Conservation (phyloP, 2,113 vertebrate species). For the Xyrauchen texanus region DNA sequence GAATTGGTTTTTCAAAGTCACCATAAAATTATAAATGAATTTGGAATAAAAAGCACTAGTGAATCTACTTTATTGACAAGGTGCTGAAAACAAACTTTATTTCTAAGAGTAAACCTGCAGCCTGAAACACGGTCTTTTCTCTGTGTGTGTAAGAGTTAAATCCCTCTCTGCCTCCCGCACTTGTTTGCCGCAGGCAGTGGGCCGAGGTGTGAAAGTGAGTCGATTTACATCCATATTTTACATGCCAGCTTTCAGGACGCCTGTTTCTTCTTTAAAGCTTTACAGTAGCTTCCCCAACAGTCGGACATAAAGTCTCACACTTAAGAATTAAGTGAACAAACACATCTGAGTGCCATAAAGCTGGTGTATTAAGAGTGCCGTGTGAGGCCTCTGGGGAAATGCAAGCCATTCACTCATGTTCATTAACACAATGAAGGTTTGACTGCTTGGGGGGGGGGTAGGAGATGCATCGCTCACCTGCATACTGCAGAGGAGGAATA, state of each 20-base stretch:
- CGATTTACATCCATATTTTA: constrained; percentile 17
- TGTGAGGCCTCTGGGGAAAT: constrained; percentile 40
- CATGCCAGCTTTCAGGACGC: constrained; percentile 18
- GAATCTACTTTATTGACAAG: no score
- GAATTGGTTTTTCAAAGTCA: no score
- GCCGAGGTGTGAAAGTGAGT: constrained; percentile 1
- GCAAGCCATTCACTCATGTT: constrained; percentile 36
- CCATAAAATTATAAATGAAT: no score
- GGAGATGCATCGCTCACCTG: constrained; percentile 49
- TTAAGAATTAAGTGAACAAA: constrained; percentile 48
- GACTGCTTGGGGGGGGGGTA: constrained; percentile 24
- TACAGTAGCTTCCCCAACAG: not conserved
- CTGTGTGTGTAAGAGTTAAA: not conserved
- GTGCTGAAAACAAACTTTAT: no score
- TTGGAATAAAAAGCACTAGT: no score
- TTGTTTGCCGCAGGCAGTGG: not conserved
- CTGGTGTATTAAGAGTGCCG: not conserved
- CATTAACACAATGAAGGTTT: constrained; percentile 43
- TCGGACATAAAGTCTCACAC: constrained; percentile 10
- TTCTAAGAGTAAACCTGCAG: no score
- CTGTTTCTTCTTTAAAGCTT: not conserved
- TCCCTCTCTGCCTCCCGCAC: not conserved
- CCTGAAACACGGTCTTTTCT: no score
- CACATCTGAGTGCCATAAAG: constrained; percentile 37
- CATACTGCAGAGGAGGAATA: constrained; percentile 50